Conservation (phyloP, 2,113 vertebrate genomes). For the Penelope pileata region DNA sequence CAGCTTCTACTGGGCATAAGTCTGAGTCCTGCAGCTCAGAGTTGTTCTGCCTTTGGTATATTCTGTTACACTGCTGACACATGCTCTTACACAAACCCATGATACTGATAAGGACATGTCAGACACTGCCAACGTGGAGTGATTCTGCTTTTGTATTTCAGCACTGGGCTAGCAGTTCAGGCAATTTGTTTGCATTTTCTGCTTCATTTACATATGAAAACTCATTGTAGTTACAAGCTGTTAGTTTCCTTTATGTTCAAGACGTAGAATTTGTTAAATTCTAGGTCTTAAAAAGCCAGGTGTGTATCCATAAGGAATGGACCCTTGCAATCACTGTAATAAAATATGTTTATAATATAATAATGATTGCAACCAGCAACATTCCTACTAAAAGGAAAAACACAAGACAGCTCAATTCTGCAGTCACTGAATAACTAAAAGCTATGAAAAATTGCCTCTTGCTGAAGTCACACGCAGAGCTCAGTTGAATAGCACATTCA, state of each 20-base stretch:
- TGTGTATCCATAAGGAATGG: neutral
- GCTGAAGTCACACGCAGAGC: neutral
- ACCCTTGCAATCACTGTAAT: neutral
- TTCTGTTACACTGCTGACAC: neutral
- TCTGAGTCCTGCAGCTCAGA: neutral
- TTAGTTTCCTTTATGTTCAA: neutral
- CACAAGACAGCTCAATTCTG: neutral
- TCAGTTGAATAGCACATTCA: neutral
- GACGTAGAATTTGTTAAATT: neutral
- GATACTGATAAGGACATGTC: neutral
- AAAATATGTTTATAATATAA: no score
- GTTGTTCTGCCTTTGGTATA: neutral
- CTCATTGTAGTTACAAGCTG: neutral
- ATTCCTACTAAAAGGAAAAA: neutral
- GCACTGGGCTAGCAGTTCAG: neutral
- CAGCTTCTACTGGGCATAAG: conserved; percentile 22
- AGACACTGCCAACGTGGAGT: neutral
- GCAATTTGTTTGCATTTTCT: neutral
- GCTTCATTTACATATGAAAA: neutral
- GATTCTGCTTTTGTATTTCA: neutral
- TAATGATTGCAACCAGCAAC: no score
- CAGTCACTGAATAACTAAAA: neutral
- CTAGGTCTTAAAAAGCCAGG: neutral
- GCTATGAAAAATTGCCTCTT: neutral
- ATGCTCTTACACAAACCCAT: neutral